Percentiles rank a stretch among this genome's conserved stretches.
Evolutionary conservation across 1,140 invertebrate species (phyloP).

Genomic region (Eulimnadia texana): DNA sequence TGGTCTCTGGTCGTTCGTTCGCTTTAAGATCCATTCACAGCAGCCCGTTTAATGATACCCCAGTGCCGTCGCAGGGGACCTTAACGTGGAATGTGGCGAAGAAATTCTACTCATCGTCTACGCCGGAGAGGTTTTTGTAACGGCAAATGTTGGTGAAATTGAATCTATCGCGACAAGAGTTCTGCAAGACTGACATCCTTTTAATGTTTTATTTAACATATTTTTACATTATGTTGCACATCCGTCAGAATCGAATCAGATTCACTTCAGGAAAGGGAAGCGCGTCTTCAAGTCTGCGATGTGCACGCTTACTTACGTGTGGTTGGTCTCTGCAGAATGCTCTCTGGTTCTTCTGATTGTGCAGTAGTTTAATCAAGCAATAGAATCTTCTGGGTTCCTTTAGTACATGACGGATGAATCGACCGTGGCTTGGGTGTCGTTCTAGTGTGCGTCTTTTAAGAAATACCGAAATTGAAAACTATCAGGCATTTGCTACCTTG

Average conservation of each 20-base stretch:
- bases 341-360: neutral
- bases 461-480: neutral
- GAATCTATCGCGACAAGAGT: neutral
- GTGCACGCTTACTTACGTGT: neutral
- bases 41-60: constrained; percentile 23
- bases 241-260: neutral
- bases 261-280: neutral
- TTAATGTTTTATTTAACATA: neutral
- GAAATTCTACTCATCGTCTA: constrained; percentile 21
- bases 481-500: constrained; percentile 14
- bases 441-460: constrained; percentile 14
- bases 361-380: neutral
- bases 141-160: neutral
- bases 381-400: constrained; percentile 1
- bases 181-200: neutral
- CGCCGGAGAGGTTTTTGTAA: neutral
- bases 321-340: neutral
- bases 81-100: constrained; percentile 27
- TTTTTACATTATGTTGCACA: neutral
- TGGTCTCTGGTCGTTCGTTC: neutral
- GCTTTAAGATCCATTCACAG: constrained; percentile 13
- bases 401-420: constrained; percentile 20
- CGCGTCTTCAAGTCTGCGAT: neutral
- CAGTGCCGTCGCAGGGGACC: constrained; percentile 29
- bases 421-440: constrained; percentile 20